Evolutionary conservation across 2,797 vertebrate species (phyloP).

Genomic region (Echiichthys vipera): DNA sequence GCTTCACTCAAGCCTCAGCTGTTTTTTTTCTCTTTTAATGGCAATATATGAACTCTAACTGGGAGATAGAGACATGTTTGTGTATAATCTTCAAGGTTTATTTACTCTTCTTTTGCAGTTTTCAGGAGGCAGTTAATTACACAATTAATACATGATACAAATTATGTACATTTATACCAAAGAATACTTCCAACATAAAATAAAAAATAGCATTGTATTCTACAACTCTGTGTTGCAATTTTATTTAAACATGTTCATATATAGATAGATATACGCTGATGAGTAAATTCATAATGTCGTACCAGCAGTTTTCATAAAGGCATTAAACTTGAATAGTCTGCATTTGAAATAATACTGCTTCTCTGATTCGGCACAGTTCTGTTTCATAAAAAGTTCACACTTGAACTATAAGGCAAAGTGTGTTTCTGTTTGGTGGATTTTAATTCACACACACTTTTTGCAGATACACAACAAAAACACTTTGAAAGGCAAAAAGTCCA

Average conservation of each 20-base stretch:
- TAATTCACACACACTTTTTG: constrained; percentile 89
- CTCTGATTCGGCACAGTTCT: constrained; percentile 88
- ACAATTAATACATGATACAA: constrained; percentile 89
- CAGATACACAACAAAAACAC: constrained; percentile 86
- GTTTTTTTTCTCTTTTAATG: constrained; percentile 5
- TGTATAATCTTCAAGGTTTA: constrained; percentile 87
- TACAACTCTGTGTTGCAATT: constrained; percentile 86
- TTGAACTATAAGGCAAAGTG: constrained; percentile 90
- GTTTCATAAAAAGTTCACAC: constrained; percentile 86
- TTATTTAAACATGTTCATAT: constrained; percentile 87
- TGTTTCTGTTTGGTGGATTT: constrained; percentile 89
- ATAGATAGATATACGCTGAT: constrained; percentile 88
- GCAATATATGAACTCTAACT: neutral
- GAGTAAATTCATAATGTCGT: constrained; percentile 87
- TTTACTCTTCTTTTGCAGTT: constrained; percentile 87
- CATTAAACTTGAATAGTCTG: constrained; percentile 87
- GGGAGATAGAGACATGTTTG: constrained; percentile 55
- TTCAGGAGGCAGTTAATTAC: constrained; percentile 89
- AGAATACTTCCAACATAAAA: constrained; percentile 88
- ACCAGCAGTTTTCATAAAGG: constrained; percentile 88
- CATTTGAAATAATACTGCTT: constrained; percentile 87
- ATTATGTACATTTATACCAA: constrained; percentile 90
- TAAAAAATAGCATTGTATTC: constrained; percentile 87
- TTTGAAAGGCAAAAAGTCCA: constrained; percentile 85
- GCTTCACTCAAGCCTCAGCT: neutral